Percentiles rank a stretch among this genome's conserved stretches.
These are phyloP conservation scores for Diglossa cyanea DNA, from an alignment of 2,797 vertebrate species.

Conservation along the genomic window DNA sequence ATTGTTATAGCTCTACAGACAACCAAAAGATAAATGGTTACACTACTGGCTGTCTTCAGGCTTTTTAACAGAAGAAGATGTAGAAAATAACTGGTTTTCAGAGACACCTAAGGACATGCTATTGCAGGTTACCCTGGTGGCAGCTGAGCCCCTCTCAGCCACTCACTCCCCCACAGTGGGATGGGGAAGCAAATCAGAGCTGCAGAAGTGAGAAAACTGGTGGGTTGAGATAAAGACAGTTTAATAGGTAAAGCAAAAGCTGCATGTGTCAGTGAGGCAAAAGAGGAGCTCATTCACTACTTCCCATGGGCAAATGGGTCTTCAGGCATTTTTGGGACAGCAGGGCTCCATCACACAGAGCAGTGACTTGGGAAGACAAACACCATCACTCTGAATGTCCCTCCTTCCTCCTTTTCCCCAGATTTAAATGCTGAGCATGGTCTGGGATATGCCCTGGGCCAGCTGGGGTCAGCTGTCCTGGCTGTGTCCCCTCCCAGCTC, in stretches of 20 bases:
- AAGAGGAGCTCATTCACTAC: background rate
- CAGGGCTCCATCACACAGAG: background rate
- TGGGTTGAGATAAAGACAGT: background rate
- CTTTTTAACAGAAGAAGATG: background rate
- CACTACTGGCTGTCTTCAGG: background rate
- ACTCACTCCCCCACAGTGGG: background rate
- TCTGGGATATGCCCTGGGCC: background rate
- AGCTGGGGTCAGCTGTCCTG: background rate
- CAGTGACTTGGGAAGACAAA: background rate
- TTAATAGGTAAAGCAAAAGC: background rate
- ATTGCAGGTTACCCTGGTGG: background rate
- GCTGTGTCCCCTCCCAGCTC: background rate
- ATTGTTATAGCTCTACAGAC: background rate
- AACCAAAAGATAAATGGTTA: background rate
- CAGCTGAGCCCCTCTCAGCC: background rate
- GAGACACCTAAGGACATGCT: background rate
- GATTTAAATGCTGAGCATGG: accelerated
- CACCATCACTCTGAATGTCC: background rate
- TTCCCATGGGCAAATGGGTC: background rate
- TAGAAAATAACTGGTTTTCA: background rate
- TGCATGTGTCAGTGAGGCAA: background rate
- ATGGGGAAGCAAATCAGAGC: background rate
- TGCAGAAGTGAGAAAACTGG: background rate
- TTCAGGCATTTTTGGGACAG: background rate
- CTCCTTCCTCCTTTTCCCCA: background rate